Evolutionary conservation across 2,888 invertebrate species (phyloP), one percentile per base, ranked within the genome.

Genomic region (Perdita meconis): DNA sequence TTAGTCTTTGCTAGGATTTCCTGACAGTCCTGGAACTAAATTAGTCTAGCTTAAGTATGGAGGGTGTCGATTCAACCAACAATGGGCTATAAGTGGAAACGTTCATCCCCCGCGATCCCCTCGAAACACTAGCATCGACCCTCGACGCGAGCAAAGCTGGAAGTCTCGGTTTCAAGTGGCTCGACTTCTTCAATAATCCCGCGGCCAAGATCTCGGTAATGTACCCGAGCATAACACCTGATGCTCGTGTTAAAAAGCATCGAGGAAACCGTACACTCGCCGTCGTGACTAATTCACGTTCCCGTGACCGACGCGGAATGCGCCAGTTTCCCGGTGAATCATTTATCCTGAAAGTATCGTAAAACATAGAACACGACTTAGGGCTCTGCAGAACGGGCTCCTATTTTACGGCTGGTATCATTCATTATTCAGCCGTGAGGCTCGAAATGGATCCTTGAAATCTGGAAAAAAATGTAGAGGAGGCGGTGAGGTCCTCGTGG

Each of bases 221-320:
- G 53, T 72, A 70, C 67, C 60, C 76, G 59, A 50, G 63, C 50
- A n/a, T n/a, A 51, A 36, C 50, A 60, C 22, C 26, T 24, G 38
- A 10, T 38, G 50, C 53, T 50, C 13, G 24, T 40, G 63, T 77
- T 61, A 67, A 75, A 79, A 66, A 59, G 56, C 42, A 16, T 30
- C 50, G 50, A 56, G 61, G 47, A 24, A 30, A 6, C 6, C 30
- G 12, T n/a, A 24, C 10, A 12, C n/a, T 13, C 34, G 6, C 22
- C 59, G 55, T 40, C 24, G 56, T 61, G 50, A 59, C 63, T 78
- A 65, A 73, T 70, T 72, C 59, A 47, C 65, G 71, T 3, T 13
- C 47, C 42, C 6, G 30, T 22, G 61, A 44, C 24, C 44, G 26
- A 22, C 44, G 13, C 24, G 3, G 26, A 1, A 5, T 24, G 12